Base-by-base conservation (phyloP, 2,797 vertebrate species). In the Choloepus didactylus region DNA sequence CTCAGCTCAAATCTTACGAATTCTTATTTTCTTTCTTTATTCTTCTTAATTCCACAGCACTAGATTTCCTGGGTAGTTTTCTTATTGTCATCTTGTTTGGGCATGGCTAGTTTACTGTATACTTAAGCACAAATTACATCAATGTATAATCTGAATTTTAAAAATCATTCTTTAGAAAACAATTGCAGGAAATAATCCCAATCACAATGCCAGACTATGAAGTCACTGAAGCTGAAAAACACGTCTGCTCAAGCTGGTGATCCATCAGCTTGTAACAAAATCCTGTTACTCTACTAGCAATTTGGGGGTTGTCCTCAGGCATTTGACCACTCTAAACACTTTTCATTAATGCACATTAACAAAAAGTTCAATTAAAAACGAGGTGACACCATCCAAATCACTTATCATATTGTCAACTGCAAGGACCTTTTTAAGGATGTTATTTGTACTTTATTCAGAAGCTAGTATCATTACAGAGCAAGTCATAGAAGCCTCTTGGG, bases 121-220 rank as follows among this genome's bases (percentile, higher is more conserved):
- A 81, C 35, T 51, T 96, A 62, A 89, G 10, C 67, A 85, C 54
- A 93, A 91, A 82, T 89, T 84, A 35, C 66, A 91, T 86, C 84
- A 91, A 67, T 70, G 25, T 89, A 88, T 79, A 82, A 90, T 59
- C 59, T 82, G 44, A 79, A 93, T 76, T 90, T 82, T 80, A 84
- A 87, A 91, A 96, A 66, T 91, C 41, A 46, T 54, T 95, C 49
- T 96, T 91, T 94, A 72, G 70, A 59, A 95, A 97, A 97, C 76
- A 93, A 73, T 91, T 77, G 75, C 35, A 89, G 89, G 91, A 96
- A 93, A 91, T 96, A 23, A 81, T 92, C 70, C 92, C 72, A 76
- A n/a, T 87, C 80, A 66, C 35, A 87, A 87, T 95, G 21, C 67
- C 81, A 87, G 62, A 81, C 31, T 62, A 27, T 95, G 81, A 94